Evolutionary conservation across 2,888 invertebrate genomes (phyloP).

Genomic region (Pristionchus mayeri): DNA sequence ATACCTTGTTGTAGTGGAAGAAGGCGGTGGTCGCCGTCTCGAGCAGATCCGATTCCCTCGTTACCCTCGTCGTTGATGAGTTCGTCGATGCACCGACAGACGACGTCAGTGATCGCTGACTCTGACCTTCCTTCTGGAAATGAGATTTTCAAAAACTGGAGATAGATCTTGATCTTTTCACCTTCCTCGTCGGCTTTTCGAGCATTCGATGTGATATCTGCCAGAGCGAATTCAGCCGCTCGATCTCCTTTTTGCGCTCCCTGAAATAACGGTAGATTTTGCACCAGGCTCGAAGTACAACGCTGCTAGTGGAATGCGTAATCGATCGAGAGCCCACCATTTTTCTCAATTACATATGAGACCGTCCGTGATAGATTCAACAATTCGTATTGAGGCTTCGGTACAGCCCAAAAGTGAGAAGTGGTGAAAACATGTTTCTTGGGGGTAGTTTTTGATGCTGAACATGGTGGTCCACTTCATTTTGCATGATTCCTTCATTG

Average conservation of each 20-base stretch:
- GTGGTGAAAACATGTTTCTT: too few species aligned
- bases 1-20: conserved; percentile 45
- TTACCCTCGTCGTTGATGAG: conserved; percentile 2
- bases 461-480: too few species aligned
- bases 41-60: conserved; percentile 14
- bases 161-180: background rate
- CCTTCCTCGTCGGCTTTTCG: conserved; percentile 37
- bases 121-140: conserved; percentile 43
- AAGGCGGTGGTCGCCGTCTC: conserved; percentile 31
- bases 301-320: too few species aligned
- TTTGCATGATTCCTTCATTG: too few species aligned
- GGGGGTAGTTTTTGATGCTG: too few species aligned
- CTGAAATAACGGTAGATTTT: too few species aligned
- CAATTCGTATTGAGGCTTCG: too few species aligned
- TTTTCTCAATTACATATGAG: too few species aligned
- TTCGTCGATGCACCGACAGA: conserved; percentile 3
- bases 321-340: too few species aligned
- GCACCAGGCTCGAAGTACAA: too few species aligned
- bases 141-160: background rate
- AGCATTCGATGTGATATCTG: conserved; percentile 20
- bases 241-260: conserved; percentile 42
- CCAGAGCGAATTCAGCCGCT: conserved; percentile 46
- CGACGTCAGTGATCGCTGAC: conserved; percentile 29
- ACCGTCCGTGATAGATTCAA: too few species aligned
- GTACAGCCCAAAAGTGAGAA: too few species aligned